Conservation (phyloP, 2,888 invertebrate species). For the Agrenia bidenticulata region DNA sequence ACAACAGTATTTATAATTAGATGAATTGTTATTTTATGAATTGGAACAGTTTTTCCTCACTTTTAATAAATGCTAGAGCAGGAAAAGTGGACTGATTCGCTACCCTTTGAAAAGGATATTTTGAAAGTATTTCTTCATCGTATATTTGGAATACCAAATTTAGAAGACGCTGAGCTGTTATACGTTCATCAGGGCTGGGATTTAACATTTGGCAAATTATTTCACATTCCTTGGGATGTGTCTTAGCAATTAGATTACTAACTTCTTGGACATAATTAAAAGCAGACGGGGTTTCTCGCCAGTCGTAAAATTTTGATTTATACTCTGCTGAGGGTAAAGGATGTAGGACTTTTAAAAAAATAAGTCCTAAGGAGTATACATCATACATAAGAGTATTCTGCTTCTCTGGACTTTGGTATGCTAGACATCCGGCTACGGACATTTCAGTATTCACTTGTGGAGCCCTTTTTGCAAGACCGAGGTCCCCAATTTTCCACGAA, state of each 20-base stretch:
- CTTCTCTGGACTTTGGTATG: background rate
- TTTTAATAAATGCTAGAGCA: too few species aligned
- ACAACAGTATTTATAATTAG: too few species aligned
- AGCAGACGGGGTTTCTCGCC: too few species aligned
- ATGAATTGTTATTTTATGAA: too few species aligned
- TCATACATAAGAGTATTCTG: background rate
- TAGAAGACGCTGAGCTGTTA: background rate
- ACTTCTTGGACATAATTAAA: too few species aligned
- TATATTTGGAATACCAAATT: too few species aligned
- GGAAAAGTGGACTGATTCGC: too few species aligned
- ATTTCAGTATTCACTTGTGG: background rate
- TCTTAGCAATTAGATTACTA: too few species aligned
- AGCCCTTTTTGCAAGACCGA: background rate
- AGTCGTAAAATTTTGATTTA: too few species aligned
- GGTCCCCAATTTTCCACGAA: constrained; percentile 4
- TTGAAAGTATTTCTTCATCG: too few species aligned
- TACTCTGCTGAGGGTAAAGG: background rate
- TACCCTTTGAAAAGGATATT: too few species aligned
- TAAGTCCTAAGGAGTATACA: background rate
- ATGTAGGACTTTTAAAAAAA: background rate
- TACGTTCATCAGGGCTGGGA: background rate
- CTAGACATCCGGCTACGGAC: background rate
- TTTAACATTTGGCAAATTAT: background rate
- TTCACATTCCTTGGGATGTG: background rate
- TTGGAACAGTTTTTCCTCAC: too few species aligned